Evolutionary conservation across 2,113 vertebrate genomes (phyloP).

Genomic region (Cettia cetti): DNA sequence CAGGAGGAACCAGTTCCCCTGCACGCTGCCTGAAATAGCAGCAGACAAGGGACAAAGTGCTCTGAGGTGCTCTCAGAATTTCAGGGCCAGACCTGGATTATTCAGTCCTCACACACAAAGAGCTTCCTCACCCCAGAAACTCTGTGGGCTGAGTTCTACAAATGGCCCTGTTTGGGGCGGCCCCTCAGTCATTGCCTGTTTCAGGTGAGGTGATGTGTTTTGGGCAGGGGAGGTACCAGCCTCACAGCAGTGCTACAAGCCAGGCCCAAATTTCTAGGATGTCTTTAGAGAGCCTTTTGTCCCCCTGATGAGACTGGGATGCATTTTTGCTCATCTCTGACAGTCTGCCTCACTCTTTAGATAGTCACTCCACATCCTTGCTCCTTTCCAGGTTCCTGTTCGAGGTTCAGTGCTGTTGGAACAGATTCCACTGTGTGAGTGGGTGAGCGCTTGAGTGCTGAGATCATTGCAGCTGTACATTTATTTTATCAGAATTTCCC

Average conservation of each 20-base stretch:
- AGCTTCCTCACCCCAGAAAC: background rate
- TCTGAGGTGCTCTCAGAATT: slow-evolving; percentile 33
- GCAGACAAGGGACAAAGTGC: slow-evolving; percentile 27
- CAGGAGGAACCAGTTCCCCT: slow-evolving; percentile 29
- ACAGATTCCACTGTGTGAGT: background rate
- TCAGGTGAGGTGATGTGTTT: background rate
- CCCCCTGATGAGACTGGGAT: background rate
- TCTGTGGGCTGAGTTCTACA: background rate
- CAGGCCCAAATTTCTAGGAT: background rate
- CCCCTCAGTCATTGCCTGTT: background rate
- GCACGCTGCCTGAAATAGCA: slow-evolving; percentile 32
- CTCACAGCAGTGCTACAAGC: background rate
- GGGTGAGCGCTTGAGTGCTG: background rate
- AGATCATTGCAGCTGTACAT: background rate
- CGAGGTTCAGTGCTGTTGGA: background rate
- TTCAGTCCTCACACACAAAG: slow-evolving; percentile 9
- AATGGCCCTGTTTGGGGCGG: background rate
- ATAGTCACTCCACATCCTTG: background rate
- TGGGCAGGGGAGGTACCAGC: background rate
- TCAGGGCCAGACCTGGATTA: slow-evolving; percentile 27
- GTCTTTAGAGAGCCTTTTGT: background rate
- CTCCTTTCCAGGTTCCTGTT: background rate
- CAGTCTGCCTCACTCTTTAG: background rate
- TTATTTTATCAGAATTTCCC: background rate
- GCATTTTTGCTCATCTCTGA: background rate